Percentiles rank a stretch among this genome's conserved stretches.
Conservation (phyloP, 2,113 vertebrate genomes). For the Dicaeum eximium region DNA sequence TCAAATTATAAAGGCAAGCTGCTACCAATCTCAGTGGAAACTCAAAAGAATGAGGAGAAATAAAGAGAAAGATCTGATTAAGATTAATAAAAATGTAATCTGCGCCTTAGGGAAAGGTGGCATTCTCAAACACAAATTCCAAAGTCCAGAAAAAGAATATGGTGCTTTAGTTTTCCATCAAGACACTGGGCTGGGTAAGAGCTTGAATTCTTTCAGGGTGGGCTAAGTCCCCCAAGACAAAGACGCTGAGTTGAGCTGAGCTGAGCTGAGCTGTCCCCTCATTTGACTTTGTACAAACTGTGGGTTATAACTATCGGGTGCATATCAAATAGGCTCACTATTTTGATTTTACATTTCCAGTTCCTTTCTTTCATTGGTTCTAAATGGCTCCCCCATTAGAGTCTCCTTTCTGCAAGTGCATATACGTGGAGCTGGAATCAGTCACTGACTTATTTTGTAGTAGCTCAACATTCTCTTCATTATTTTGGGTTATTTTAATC, state of each 20-base stretch:
- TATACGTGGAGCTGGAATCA: background rate
- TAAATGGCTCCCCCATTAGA: background rate
- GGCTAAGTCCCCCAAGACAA: background rate
- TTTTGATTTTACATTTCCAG: background rate
- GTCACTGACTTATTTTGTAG: background rate
- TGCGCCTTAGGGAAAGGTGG: background rate
- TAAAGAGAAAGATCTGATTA: background rate
- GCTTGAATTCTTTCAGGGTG: background rate
- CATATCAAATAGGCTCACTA: background rate
- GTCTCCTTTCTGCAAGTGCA: background rate
- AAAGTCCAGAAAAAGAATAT: background rate
- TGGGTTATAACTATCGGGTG: rapidly evolving
- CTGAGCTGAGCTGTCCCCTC: background rate
- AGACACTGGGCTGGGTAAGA: background rate
- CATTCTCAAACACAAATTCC: background rate
- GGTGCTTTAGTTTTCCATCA: background rate
- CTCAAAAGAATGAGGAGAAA: background rate
- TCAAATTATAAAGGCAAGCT: background rate
- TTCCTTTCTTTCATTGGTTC: background rate
- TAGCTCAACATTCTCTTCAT: background rate
- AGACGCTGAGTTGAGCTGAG: background rate
- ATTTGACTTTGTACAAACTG: background rate
- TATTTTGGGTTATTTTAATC: background rate
- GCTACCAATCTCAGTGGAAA: background rate
- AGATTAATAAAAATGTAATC: background rate